Conservation (phyloP, 2,113 vertebrate species). For the Empidonax alnorum region DNA sequence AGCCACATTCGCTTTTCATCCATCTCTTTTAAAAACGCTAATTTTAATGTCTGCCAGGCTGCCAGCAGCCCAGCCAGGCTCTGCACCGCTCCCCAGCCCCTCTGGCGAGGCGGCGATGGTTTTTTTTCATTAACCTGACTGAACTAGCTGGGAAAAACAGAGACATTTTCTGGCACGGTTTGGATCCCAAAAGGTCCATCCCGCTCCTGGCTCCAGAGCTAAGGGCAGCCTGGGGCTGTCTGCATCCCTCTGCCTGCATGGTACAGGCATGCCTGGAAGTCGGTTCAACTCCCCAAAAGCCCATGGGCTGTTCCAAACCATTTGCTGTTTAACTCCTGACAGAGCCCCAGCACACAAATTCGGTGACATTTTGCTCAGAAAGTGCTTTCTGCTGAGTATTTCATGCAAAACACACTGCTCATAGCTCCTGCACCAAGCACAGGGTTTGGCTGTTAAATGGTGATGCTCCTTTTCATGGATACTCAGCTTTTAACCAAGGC, state of each 20-base stretch:
- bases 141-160: background rate
- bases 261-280: background rate
- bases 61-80: background rate
- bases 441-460: background rate
- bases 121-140: background rate
- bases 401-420: background rate
- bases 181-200: background rate
- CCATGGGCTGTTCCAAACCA: fast-evolving
- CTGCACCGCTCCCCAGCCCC: background rate
- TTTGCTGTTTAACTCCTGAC: background rate
- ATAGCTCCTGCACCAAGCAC: background rate
- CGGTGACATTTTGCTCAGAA: fast-evolving
- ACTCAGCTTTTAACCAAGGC: background rate
- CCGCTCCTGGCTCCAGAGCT: background rate
- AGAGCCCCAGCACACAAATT: fast-evolving
- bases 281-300: background rate
- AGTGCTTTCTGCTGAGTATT: fast-evolving
- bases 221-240: background rate
- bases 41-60: background rate
- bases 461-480: background rate
- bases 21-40: background rate
- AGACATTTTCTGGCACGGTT: background rate
- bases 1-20: background rate
- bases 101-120: fast-evolving
- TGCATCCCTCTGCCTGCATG: background rate